Percentiles rank a stretch among this genome's conserved stretches.
phyloP scores from a whole-genome alignment of 2,113 vertebrate genomes.

The Oxyruncus cristatus region DNA sequence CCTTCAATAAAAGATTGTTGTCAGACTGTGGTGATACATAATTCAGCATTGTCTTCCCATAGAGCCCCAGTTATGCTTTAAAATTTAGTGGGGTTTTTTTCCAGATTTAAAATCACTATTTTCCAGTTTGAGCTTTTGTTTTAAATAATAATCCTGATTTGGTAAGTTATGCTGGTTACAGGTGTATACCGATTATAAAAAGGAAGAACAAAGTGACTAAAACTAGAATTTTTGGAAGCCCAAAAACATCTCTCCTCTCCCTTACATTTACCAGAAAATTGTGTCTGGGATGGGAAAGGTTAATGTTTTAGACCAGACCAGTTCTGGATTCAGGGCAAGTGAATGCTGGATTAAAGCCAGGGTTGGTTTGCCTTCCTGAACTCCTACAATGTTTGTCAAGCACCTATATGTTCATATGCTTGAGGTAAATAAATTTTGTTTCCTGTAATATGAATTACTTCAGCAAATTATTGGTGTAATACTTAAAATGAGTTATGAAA shows the following conservation, averaged over 20 bases:
- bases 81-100: background rate
- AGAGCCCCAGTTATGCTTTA: background rate
- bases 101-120: background rate
- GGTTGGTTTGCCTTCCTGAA: background rate
- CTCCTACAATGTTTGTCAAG: background rate
- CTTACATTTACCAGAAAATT: background rate
- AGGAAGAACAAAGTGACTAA: background rate
- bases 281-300: background rate
- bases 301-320: background rate
- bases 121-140: background rate
- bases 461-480: background rate
- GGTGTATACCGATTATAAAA: fast-evolving
- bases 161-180: background rate
- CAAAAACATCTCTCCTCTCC: background rate
- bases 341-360: background rate
- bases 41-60: background rate
- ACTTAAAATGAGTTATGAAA: constrained; percentile 1
- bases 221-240: background rate
- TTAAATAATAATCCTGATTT: background rate
- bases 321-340: background rate
- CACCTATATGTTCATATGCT: background rate
- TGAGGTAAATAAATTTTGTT: background rate
- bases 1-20: background rate
- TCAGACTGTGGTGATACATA: background rate
- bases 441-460: background rate